These are phyloP conservation scores for Agrilus planipennis DNA, from an alignment of 1,140 invertebrate species.

Conservation along the genomic window DNA sequence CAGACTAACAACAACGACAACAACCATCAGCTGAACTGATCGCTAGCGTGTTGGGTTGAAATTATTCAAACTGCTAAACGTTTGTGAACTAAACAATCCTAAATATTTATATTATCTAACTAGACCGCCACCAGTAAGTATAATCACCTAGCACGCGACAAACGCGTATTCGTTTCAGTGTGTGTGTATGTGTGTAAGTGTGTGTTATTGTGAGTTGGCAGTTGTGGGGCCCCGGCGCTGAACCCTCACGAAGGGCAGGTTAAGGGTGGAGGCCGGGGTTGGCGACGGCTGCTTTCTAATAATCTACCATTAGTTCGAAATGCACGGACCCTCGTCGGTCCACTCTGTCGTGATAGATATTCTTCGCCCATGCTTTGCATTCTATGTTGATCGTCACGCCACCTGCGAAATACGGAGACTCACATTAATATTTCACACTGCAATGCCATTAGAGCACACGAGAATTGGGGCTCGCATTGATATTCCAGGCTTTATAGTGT, in stretches of 20 bases:
- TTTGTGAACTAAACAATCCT: too few species aligned
- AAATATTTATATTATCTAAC: too few species aligned
- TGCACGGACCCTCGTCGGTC: slow-evolving; percentile 86
- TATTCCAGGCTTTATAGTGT: too few species aligned
- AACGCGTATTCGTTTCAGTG: neutral
- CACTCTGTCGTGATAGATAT: slow-evolving; percentile 77
- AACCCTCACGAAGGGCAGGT: too few species aligned
- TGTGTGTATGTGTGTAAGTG: neutral
- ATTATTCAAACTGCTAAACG: too few species aligned
- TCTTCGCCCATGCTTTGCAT: slow-evolving; percentile 92
- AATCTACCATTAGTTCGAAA: slow-evolving; percentile 92
- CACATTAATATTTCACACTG: neutral
- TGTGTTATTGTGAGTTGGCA: slow-evolving; percentile 22
- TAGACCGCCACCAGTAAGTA: neutral
- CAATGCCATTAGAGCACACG: neutral
- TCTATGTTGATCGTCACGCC: slow-evolving; percentile 90
- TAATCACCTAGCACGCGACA: neutral
- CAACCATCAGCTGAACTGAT: too few species aligned
- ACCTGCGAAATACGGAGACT: slow-evolving; percentile 41
- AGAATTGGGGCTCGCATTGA: neutral
- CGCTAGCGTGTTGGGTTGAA: too few species aligned
- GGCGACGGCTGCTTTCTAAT: slow-evolving; percentile 24
- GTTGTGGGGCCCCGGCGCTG: slow-evolving; percentile 19
- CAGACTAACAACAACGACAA: too few species aligned
- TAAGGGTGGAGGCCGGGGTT: slow-evolving; percentile 2